Percentiles rank a stretch among this genome's conserved stretches.
These are phyloP conservation scores for Muscidifurax raptorellus DNA, from an alignment of 1,140 invertebrate species.

Conservation along the genomic window DNA sequence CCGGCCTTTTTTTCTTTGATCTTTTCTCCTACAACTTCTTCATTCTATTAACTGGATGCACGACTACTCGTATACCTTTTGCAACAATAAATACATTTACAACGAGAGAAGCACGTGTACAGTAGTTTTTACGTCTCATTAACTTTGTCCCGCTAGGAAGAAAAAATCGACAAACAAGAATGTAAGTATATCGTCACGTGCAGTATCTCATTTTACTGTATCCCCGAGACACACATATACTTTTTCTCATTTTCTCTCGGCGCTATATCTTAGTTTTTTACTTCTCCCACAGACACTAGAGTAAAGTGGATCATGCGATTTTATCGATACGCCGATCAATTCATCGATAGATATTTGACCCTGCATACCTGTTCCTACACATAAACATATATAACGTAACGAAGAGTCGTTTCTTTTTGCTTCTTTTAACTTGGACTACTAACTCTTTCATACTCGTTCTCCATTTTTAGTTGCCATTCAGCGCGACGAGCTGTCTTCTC, in stretches of 20 bases:
- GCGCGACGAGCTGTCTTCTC: not conserved
- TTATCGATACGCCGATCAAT: constrained; percentile 15
- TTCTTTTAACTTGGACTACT: not conserved
- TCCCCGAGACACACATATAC: no score
- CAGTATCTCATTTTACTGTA: not conserved
- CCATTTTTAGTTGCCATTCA: constrained; percentile 3
- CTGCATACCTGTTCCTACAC: not conserved
- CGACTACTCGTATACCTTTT: no score
- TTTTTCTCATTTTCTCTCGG: not conserved
- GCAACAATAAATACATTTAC: no score
- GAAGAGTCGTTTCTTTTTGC: constrained; percentile 29
- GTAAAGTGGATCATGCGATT: constrained; percentile 6
- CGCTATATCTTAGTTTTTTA: constrained; percentile 4
- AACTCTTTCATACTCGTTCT: not conserved
- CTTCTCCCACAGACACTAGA: not conserved
- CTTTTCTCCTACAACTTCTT: no score
- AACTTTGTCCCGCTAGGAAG: no score
- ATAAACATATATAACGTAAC: constrained; percentile 22
- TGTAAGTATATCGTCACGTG: not conserved
- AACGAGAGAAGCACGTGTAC: no score
- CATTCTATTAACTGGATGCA: no score
- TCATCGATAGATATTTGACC: not conserved
- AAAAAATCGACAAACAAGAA: not conserved
- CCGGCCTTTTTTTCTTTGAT: no score
- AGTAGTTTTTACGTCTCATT: no score